A percentile compares a stretch with the other conserved stretches of the same genome.
These are phyloP conservation scores for Erpornis zantholeuca DNA, from an alignment of 2,113 vertebrate genomes.

Conservation along the genomic window DNA sequence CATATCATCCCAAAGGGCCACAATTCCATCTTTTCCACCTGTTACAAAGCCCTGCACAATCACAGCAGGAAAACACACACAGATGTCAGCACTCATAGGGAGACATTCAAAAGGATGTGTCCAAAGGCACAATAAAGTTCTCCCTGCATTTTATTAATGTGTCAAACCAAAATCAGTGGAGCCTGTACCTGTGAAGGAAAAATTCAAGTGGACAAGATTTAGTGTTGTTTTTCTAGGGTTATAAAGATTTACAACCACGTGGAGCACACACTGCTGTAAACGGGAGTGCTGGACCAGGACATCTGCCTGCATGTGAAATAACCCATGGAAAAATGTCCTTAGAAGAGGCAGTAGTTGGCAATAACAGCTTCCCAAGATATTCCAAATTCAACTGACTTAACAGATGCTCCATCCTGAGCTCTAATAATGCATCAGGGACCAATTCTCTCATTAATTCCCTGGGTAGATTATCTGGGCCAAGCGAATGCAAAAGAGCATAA, in stretches of 20 bases:
- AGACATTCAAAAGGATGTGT: not conserved
- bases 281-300: not conserved
- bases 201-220: not conserved
- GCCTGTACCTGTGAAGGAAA: not conserved
- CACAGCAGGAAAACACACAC: not conserved
- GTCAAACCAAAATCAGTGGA: not conserved
- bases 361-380: not conserved
- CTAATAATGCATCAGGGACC: not conserved
- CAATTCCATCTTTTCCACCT: conserved; percentile 94
- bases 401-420: not conserved
- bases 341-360: not conserved
- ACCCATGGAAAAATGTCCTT: not conserved
- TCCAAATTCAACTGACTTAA: not conserved
- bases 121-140: not conserved
- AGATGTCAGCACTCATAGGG: not conserved
- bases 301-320: not conserved
- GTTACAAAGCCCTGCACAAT: conserved; percentile 90
- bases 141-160: not conserved
- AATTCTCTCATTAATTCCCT: not conserved
- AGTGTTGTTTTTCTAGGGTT: not conserved
- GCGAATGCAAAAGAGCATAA: not conserved
- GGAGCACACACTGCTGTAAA: not conserved
- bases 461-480: not conserved
- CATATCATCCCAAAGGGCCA: conserved; percentile 98
- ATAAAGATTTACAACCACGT: not conserved